Conservation (phyloP, 2,113 vertebrate species). For the Antechinus flavipes region DNA sequence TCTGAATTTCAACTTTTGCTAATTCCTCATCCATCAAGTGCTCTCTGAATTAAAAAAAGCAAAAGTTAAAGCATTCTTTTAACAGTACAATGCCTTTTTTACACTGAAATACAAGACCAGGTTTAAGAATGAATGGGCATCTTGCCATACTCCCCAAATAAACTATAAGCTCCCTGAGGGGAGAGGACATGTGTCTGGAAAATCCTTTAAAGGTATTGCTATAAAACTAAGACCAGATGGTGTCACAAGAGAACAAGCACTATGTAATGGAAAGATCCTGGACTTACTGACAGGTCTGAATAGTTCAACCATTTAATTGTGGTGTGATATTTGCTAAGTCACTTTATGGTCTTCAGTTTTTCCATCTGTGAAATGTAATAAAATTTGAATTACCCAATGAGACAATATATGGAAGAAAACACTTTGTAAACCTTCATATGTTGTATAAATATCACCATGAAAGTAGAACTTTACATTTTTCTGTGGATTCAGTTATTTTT, state of each 20-base stretch:
- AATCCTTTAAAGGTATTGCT: background rate
- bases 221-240: background rate
- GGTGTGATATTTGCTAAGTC: background rate
- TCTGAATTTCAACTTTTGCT: background rate
- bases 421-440: background rate
- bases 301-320: background rate
- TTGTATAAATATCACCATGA: background rate
- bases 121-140: background rate
- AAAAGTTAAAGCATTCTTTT: background rate
- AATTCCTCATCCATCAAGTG: background rate
- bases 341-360: background rate
- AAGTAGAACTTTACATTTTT: background rate
- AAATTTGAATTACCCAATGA: background rate
- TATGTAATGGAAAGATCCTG: background rate
- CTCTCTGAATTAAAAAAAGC: background rate
- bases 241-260: background rate
- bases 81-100: background rate
- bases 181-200: background rate
- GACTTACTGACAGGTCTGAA: background rate
- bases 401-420: background rate
- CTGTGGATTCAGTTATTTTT: background rate
- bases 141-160: background rate
- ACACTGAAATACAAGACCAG: background rate
- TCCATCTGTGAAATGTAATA: background rate
- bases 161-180: background rate